Base-by-base conservation (phyloP, 2,113 vertebrate species). In the Plotosus lineatus region DNA sequence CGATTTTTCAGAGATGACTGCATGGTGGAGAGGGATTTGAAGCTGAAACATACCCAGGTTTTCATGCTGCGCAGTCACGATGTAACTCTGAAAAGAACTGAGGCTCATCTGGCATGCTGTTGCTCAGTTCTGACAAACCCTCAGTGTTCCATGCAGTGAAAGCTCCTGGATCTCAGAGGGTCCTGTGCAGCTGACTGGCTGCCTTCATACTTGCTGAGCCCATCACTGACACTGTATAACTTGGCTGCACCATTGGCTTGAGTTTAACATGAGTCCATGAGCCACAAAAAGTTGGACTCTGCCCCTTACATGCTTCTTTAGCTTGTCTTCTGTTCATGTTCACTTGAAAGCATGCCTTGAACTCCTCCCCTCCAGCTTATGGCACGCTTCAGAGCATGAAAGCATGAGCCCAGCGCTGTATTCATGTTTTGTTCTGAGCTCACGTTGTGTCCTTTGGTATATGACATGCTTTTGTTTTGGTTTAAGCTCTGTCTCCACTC, bases 141-240 rank as follows among this genome's bases (percentile, higher is more conserved):
- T 72, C 66, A 26, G 21, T 78, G 38, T 66, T 78, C 46, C 53
- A 51, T 66, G 61, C 61, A 66, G 46, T 36, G 44, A 72, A 58
- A 48, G 42, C 58, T 42, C 60, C 56, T 66, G 72, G 60, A 76
- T 46, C 61, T 65, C 7, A 4, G 46, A 75, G 72, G 76, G 55
- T 40, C 75, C 50, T 14, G 50, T 46, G 78, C 69, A 60, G 23
- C 75, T 53, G 51, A n/a, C 26, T 60, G 66, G 68, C 33, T 75
- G 69, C 88, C 84, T 69, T 86, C 88, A 88, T 87, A 19, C 71
- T 74, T 48, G 76, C 74, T 78, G 42, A 82, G 88, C 87, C 63
- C 81, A 79, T 84, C 82, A 85, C n/a, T 82, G 86, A 88, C 84
- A 58, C 76, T 83, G 83, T 81, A 85, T 80, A 87, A 87, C 79